phyloP scores from a whole-genome alignment of 1,140 invertebrate species.

The Phocides pigmalion region DNA sequence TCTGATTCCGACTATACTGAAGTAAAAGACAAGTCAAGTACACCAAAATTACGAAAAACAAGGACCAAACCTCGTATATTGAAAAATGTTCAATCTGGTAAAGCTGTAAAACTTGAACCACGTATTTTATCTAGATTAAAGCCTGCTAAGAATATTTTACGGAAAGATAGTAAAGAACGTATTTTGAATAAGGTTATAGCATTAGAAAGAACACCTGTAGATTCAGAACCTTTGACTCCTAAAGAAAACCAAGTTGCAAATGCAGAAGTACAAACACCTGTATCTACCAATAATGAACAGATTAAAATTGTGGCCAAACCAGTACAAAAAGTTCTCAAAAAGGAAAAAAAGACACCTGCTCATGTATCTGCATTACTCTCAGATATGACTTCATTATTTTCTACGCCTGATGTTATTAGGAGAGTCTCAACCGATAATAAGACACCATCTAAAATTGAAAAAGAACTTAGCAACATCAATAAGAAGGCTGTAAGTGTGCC shows the following conservation, averaged over 20 bases:
- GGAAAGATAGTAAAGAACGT: slow-evolving; percentile 71
- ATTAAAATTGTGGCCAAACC: slow-evolving; percentile 67
- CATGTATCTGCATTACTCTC: slow-evolving; percentile 85
- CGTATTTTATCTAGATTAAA: slow-evolving; percentile 62
- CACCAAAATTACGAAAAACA: slow-evolving; percentile 55
- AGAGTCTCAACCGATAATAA: slow-evolving; percentile 85
- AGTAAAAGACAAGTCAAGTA: slow-evolving; percentile 59
- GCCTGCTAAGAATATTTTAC: slow-evolving; percentile 58
- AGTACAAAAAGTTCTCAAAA: slow-evolving; percentile 83
- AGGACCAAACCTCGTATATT: slow-evolving; percentile 74
- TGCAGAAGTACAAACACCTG: slow-evolving; percentile 39
- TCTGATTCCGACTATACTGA: slow-evolving; percentile 82
- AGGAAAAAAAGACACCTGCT: slow-evolving; percentile 88
- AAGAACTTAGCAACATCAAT: slow-evolving; percentile 44
- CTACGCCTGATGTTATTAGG: slow-evolving; percentile 90
- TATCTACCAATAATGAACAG: slow-evolving; percentile 41
- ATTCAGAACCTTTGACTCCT: slow-evolving; percentile 42
- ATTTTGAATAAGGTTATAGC: slow-evolving; percentile 53
- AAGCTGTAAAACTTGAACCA: slow-evolving; percentile 51
- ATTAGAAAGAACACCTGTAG: slow-evolving; percentile 51
- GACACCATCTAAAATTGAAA: slow-evolving; percentile 58
- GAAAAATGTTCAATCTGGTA: slow-evolving; percentile 50
- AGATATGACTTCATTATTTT: slow-evolving; percentile 88
- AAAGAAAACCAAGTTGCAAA: slow-evolving; percentile 47
- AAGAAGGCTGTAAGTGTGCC: slow-evolving; percentile 51